These are phyloP conservation scores for Thaumatotibia leucotreta DNA, from an alignment of 1,140 invertebrate species.

Conservation along the genomic window DNA sequence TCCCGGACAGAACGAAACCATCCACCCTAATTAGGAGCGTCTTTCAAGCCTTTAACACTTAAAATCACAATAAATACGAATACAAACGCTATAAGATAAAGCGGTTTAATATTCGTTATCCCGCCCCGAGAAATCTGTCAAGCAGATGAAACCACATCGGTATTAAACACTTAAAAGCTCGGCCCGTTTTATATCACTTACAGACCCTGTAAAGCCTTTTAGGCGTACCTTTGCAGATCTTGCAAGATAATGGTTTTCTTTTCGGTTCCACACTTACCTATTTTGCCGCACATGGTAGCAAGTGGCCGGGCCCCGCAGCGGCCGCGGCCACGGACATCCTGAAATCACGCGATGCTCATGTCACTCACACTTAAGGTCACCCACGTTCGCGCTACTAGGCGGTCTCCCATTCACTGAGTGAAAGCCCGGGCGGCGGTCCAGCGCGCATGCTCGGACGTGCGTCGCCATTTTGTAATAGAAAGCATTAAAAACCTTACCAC, in stretches of 20 bases:
- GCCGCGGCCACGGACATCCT: slow-evolving; percentile 44
- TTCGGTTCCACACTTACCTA: slow-evolving; percentile 39
- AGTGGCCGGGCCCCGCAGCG: slow-evolving; percentile 47
- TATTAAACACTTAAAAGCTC: neutral
- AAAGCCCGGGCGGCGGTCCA: slow-evolving; percentile 35
- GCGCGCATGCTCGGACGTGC: slow-evolving; percentile 43
- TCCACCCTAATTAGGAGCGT: neutral
- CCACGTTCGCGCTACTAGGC: slow-evolving; percentile 28
- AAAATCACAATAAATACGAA: neutral
- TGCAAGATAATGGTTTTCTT: neutral
- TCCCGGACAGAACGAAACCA: neutral
- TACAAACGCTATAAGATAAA: neutral
- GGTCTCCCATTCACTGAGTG: slow-evolving; percentile 52
- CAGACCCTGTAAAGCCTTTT: neutral
- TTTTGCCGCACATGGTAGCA: slow-evolving; percentile 47
- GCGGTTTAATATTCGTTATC: neutral
- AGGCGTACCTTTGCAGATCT: neutral
- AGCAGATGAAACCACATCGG: neutral
- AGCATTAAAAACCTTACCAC: neutral
- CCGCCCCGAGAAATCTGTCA: neutral
- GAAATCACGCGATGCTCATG: slow-evolving; percentile 41
- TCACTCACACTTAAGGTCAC: slow-evolving; percentile 30
- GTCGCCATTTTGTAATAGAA: slow-evolving; percentile 11
- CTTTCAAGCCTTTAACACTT: neutral
- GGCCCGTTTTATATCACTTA: neutral